A percentile compares a stretch with the other conserved stretches of the same genome.
phyloP scores from a whole-genome alignment of 2,888 invertebrate species.

The Pseudococcus longispinus region DNA sequence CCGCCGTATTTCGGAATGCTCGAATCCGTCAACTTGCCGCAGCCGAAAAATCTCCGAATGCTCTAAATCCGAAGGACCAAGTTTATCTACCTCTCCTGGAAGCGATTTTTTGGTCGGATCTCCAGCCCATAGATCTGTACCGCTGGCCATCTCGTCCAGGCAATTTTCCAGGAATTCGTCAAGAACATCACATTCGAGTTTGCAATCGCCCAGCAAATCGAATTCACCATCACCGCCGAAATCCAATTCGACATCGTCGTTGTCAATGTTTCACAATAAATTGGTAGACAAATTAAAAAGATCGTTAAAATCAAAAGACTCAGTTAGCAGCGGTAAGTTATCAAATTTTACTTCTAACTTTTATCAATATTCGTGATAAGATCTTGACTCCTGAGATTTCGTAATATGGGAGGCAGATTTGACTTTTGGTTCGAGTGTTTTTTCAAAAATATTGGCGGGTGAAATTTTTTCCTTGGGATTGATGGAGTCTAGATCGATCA shows the following conservation, averaged over 20 bases:
- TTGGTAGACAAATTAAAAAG: constrained; percentile 80
- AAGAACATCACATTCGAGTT: constrained; percentile 70
- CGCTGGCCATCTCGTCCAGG: constrained; percentile 69
- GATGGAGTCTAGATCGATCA: not conserved
- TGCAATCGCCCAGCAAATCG: constrained; percentile 73
- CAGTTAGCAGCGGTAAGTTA: constrained; percentile 53
- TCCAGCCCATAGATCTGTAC: constrained; percentile 73
- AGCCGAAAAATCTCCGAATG: constrained; percentile 76
- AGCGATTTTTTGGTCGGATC: constrained; percentile 67
- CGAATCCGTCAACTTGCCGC: constrained; percentile 70
- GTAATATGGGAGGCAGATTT: not conserved
- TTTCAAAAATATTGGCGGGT: not conserved
- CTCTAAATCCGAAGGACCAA: constrained; percentile 76
- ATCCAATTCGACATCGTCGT: constrained; percentile 68
- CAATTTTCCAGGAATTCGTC: constrained; percentile 71
- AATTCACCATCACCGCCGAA: constrained; percentile 72
- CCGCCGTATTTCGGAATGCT: constrained; percentile 78
- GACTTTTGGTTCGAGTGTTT: not conserved
- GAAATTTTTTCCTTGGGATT: not conserved
- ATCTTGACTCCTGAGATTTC: not conserved
- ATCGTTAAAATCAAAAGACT: constrained; percentile 65
- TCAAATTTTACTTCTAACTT: not conserved
- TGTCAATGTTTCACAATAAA: constrained; percentile 81
- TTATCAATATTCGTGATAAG: not conserved
- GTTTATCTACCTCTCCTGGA: constrained; percentile 72